These are phyloP conservation scores for Sebastes steindachneri DNA, from an alignment of 2,797 vertebrate species.

Conservation along the genomic window DNA sequence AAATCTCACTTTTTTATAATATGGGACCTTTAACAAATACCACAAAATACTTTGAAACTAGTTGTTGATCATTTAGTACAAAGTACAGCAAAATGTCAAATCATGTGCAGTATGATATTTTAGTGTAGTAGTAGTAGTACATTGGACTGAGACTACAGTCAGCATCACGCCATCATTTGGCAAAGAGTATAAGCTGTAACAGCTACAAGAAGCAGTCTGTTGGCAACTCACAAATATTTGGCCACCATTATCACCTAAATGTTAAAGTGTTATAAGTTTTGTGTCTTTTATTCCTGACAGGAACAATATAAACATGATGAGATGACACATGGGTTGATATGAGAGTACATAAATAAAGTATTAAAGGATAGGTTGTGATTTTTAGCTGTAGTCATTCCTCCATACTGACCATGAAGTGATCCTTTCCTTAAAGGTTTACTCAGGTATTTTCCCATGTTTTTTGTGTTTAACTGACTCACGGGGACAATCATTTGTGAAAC, in stretches of 20 bases:
- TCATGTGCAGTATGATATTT: neutral
- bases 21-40: neutral
- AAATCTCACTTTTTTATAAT: neutral
- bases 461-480: neutral
- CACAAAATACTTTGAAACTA: neutral
- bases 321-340: neutral
- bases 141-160: neutral
- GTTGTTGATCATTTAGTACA: neutral
- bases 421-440: neutral
- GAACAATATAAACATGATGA: slow-evolving; percentile 12
- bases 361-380: neutral
- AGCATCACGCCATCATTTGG: neutral
- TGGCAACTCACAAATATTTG: slow-evolving; percentile 20
- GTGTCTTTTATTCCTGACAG: neutral
- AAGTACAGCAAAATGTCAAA: neutral
- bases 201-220: neutral
- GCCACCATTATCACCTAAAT: neutral
- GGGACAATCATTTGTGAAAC: neutral
- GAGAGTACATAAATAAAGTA: neutral
- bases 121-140: neutral
- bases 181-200: neutral
- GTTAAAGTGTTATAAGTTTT: neutral
- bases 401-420: neutral
- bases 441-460: neutral
- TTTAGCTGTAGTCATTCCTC: neutral